Evolutionary conservation across 2,888 invertebrate species (phyloP).

Genomic region (Protonemura montana): DNA sequence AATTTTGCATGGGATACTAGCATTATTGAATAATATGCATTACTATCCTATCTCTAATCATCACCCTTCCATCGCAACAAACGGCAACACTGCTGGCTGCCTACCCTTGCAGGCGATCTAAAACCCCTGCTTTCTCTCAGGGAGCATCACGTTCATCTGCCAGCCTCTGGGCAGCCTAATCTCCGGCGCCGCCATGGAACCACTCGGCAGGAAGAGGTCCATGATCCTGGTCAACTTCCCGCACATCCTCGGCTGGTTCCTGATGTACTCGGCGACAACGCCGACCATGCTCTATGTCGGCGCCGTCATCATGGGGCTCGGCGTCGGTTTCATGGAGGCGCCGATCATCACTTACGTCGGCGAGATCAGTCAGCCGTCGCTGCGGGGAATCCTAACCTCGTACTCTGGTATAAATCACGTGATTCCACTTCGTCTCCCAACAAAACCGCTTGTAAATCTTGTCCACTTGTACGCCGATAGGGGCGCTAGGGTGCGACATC

Average conservation of each 20-base stretch:
- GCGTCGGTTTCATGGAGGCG: conserved; percentile 68
- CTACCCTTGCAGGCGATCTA: conserved; percentile 59
- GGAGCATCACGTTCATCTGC: conserved; percentile 65
- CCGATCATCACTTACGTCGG: conserved; percentile 70
- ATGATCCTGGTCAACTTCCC: conserved; percentile 67
- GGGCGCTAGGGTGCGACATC: no score
- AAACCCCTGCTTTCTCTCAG: no score
- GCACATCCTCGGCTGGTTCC: conserved; percentile 65
- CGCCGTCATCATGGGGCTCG: conserved; percentile 64
- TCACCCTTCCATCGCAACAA: no score
- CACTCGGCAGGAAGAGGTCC: conserved; percentile 65
- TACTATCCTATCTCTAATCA: no score
- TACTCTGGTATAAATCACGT: conserved; percentile 58
- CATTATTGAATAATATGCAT: no score
- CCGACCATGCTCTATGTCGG: conserved; percentile 62
- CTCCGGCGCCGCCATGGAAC: conserved; percentile 65
- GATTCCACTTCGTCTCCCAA: no score
- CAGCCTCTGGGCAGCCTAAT: conserved; percentile 67
- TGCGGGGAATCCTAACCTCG: conserved; percentile 65
- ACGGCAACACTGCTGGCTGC: no score
- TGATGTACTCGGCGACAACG: conserved; percentile 64
- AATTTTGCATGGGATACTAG: no score
- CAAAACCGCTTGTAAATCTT: neutral
- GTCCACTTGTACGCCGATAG: no score
- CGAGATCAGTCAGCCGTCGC: conserved; percentile 65